A percentile compares a stretch with the other conserved stretches of the same genome.
phyloP scores from a whole-genome alignment of 2,888 invertebrate species.

The Cataglyphis cursor region DNA sequence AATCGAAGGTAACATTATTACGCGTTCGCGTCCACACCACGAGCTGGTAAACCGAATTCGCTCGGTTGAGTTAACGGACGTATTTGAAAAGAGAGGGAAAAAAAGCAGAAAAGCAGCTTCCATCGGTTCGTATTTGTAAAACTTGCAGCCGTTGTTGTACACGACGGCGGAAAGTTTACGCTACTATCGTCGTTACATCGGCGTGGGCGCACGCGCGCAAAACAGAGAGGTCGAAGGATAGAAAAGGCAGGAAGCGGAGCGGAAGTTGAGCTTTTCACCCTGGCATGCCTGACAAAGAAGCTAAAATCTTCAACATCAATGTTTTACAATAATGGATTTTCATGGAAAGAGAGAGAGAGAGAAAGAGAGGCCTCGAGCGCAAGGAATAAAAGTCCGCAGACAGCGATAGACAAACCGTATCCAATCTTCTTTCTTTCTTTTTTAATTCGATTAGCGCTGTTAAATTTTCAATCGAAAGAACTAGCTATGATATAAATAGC shows the following conservation, averaged over 20 bases:
- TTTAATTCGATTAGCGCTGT: not conserved
- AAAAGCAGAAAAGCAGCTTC: slow-evolving; percentile 62
- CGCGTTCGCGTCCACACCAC: slow-evolving; percentile 1
- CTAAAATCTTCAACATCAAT: slow-evolving; percentile 69
- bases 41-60: slow-evolving; percentile 60
- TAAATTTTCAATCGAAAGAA: not conserved
- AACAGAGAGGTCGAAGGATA: slow-evolving; percentile 7
- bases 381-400: slow-evolving; percentile 4
- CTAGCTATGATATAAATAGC: not conserved
- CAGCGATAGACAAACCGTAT: not conserved
- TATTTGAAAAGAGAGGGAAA: not conserved
- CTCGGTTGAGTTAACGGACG: slow-evolving; percentile 54
- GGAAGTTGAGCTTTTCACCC: slow-evolving; percentile 62
- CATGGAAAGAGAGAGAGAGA: not conserved
- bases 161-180: slow-evolving; percentile 66
- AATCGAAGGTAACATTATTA: slow-evolving; percentile 33
- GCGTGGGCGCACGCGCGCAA: slow-evolving; percentile 9
- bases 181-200: slow-evolving; percentile 50
- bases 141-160: slow-evolving; percentile 51
- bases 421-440: not conserved
- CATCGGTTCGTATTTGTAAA: slow-evolving; percentile 58
- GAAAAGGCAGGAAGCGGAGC: slow-evolving; percentile 55
- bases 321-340: slow-evolving; percentile 68
- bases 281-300: slow-evolving; percentile 62
- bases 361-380: slow-evolving; percentile 5